Percentiles rank a stretch among this genome's conserved stretches.
Conservation (phyloP, 2,113 vertebrate species). For the Tympanuchus pallidicinctus region DNA sequence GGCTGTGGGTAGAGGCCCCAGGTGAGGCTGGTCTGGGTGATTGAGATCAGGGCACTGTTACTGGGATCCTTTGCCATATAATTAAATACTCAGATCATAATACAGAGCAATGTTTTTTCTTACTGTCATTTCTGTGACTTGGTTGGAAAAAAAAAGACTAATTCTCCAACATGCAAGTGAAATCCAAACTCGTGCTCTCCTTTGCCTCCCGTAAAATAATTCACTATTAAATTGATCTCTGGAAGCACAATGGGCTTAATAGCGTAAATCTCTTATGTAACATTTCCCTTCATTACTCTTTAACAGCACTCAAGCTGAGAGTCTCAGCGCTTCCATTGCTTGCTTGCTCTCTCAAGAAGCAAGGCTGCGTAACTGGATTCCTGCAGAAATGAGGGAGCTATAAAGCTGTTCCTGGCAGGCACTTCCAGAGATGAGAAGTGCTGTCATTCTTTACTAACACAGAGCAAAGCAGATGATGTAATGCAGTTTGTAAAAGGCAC, state of each 20-base stretch:
- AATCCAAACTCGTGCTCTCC: background rate
- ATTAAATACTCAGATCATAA: background rate
- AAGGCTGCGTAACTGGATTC: slow-evolving; percentile 10
- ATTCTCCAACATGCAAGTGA: background rate
- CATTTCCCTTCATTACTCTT: slow-evolving; percentile 46
- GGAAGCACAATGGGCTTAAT: slow-evolving; percentile 41
- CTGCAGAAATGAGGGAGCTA: slow-evolving; percentile 12
- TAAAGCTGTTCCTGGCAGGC: slow-evolving; percentile 18
- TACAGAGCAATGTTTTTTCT: background rate
- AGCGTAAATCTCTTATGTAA: slow-evolving; percentile 47
- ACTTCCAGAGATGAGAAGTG: background rate
- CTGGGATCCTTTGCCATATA: background rate
- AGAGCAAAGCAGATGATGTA: background rate
- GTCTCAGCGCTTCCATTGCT: background rate
- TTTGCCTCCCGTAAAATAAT: slow-evolving; percentile 15
- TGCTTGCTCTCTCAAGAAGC: slow-evolving; percentile 5
- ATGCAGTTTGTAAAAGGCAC: background rate
- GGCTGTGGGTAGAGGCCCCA: background rate
- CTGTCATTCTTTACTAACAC: background rate
- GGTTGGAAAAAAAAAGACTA: background rate
- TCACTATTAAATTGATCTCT: slow-evolving; percentile 56
- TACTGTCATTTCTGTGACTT: background rate
- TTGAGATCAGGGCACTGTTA: background rate
- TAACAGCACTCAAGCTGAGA: slow-evolving; percentile 58
- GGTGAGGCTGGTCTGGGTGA: background rate